These are phyloP conservation scores for Aphidius gifuensis DNA, from an alignment of 1,140 invertebrate species.

Conservation along the genomic window DNA sequence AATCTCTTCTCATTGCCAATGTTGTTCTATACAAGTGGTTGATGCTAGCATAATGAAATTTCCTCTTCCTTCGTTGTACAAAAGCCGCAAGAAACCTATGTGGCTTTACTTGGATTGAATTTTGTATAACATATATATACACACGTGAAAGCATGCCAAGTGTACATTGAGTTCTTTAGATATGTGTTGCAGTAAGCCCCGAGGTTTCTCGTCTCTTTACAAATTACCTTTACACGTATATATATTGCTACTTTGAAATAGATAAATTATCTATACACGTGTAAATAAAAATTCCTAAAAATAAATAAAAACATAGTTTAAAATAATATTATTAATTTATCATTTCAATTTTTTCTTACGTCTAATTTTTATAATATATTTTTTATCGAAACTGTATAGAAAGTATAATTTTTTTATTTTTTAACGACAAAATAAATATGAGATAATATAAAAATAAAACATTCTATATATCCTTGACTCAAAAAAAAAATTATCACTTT, in stretches of 20 bases:
- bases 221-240: constrained; percentile 13
- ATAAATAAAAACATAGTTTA: too few species aligned
- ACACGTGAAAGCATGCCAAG: constrained; percentile 24
- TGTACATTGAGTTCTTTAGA: too few species aligned
- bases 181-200: background rate
- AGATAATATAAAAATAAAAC: constrained; percentile 5
- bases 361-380: too few species aligned
- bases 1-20: too few species aligned
- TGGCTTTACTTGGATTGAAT: background rate
- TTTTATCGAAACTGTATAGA: too few species aligned
- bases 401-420: background rate
- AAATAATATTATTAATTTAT: too few species aligned
- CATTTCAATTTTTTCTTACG: too few species aligned
- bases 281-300: too few species aligned
- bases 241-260: background rate
- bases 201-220: constrained; percentile 13
- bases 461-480: background rate
- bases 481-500: background rate
- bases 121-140: background rate
- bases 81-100: constrained; percentile 22
- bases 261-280: constrained; percentile 1
- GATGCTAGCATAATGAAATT: constrained; percentile 22
- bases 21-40: constrained; percentile 10
- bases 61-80: constrained; percentile 1
- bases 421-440: background rate